A percentile compares a stretch with the other conserved stretches of the same genome.
Conservation (phyloP, 2,797 vertebrate species). For the Perodicticus potto region DNA sequence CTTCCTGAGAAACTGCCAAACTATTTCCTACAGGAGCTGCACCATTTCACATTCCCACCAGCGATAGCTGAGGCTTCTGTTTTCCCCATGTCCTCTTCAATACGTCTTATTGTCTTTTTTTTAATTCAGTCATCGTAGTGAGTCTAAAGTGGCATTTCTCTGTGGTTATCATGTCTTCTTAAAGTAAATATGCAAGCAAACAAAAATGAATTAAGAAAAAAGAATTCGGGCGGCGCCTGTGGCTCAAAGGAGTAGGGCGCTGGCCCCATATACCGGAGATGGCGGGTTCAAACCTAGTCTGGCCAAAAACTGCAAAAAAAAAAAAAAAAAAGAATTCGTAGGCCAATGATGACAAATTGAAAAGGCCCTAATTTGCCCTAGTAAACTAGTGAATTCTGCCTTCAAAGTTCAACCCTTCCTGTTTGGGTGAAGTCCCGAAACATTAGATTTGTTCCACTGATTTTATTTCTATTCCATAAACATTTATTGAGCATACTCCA, state of each 20-base stretch:
- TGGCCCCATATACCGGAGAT: too few relatives aligned
- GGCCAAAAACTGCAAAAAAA: not conserved
- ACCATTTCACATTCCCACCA: not conserved
- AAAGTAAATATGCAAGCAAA: not conserved
- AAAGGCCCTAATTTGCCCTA: not conserved
- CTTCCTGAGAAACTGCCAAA: not conserved
- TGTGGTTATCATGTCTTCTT: not conserved
- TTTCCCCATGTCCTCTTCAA: not conserved
- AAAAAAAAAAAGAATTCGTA: not conserved
- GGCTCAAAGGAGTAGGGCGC: too few relatives aligned
- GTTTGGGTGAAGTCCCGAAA: not conserved
- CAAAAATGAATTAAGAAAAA: not conserved
- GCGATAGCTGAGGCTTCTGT: fast-evolving
- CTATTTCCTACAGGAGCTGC: not conserved
- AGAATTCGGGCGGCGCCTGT: not conserved
- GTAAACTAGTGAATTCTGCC: not conserved
- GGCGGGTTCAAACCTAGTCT: too few relatives aligned
- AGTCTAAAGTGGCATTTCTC: not conserved
- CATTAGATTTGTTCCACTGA: not conserved
- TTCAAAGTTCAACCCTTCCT: not conserved
- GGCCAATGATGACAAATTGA: too few relatives aligned
- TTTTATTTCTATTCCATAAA: slow-evolving; percentile 31
- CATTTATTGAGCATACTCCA: not conserved
- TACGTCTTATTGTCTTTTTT: not conserved
- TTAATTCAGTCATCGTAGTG: fast-evolving